Conservation (phyloP, 2,888 invertebrate genomes). For the Nomada goodeniana region DNA sequence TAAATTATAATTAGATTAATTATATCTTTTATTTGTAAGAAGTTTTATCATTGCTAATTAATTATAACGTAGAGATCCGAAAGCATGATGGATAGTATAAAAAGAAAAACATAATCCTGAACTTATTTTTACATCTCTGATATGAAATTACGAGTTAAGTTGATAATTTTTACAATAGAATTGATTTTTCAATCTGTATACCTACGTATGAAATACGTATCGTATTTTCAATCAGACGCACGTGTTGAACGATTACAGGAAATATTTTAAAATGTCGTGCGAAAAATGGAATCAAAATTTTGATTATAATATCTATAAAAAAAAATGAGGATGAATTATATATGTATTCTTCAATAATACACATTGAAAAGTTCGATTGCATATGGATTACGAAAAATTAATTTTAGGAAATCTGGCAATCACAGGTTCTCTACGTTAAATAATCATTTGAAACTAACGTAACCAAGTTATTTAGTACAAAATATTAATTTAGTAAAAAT, state of each 20-base stretch:
- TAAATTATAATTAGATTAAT: slow-evolving; percentile 34
- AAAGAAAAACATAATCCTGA: background rate
- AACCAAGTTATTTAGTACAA: no score
- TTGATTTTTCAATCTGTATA: slow-evolving; percentile 13
- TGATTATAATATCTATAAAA: slow-evolving; percentile 6
- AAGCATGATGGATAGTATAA: slow-evolving; percentile 27
- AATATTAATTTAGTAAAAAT: slow-evolving; percentile 12
- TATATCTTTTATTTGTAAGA: background rate
- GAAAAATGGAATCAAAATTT: slow-evolving; percentile 16
- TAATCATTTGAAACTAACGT: background rate
- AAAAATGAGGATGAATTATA: slow-evolving; percentile 14
- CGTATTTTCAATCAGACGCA: slow-evolving; percentile 1
- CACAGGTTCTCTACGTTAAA: slow-evolving; percentile 61
- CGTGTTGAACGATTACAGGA: slow-evolving; percentile 4
- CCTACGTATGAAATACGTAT: background rate
- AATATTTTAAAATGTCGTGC: slow-evolving; percentile 5
- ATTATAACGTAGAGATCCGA: slow-evolving; percentile 52
- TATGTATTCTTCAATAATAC: background rate
- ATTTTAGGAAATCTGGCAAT: slow-evolving; percentile 32
- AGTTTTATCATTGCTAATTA: slow-evolving; percentile 11
- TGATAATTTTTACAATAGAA: slow-evolving; percentile 14
- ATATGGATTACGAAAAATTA: background rate
- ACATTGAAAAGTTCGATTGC: background rate
- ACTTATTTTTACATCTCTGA: background rate
- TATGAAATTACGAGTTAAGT: slow-evolving; percentile 15